Evolutionary conservation across 1,140 invertebrate species (phyloP).

Genomic region (Stenopsyche tienmushanensis): DNA sequence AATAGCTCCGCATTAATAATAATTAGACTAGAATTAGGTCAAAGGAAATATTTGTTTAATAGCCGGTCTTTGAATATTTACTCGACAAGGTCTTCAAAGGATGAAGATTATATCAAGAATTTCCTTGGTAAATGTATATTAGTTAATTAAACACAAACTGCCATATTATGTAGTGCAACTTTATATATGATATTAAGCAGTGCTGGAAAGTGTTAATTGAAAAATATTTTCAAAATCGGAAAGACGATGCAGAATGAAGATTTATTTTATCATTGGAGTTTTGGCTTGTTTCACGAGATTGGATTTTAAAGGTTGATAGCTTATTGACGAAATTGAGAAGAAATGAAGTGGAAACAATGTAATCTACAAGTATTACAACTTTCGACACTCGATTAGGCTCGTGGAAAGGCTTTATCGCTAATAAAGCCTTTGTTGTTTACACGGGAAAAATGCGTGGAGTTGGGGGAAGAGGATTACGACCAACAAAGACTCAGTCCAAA

Average conservation of each 20-base stretch:
- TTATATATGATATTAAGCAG: not conserved
- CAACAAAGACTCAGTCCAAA: too few relatives aligned
- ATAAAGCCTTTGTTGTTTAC: slow-evolving; percentile 22
- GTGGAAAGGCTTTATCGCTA: slow-evolving; percentile 1
- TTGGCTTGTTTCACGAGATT: not conserved
- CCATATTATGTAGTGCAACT: not conserved
- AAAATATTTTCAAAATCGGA: too few relatives aligned
- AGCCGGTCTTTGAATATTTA: too few relatives aligned
- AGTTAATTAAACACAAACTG: too few relatives aligned
- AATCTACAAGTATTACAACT: slow-evolving; percentile 30
- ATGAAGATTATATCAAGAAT: too few relatives aligned
- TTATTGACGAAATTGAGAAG: slow-evolving; percentile 15
- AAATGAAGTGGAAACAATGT: slow-evolving; percentile 34
- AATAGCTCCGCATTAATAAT: too few relatives aligned
- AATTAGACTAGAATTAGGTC: too few relatives aligned
- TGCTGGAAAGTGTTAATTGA: not conserved
- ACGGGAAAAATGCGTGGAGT: not conserved
- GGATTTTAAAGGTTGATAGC: not conserved
- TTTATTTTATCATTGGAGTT: not conserved
- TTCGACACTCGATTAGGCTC: slow-evolving; percentile 33
- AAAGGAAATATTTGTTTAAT: too few relatives aligned
- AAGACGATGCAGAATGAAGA: too few relatives aligned
- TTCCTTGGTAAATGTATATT: too few relatives aligned
- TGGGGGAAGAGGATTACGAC: too few relatives aligned
- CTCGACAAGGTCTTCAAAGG: too few relatives aligned